phyloP scores from a whole-genome alignment of 1,140 invertebrate species.

The Macrocentrus cingulum region DNA sequence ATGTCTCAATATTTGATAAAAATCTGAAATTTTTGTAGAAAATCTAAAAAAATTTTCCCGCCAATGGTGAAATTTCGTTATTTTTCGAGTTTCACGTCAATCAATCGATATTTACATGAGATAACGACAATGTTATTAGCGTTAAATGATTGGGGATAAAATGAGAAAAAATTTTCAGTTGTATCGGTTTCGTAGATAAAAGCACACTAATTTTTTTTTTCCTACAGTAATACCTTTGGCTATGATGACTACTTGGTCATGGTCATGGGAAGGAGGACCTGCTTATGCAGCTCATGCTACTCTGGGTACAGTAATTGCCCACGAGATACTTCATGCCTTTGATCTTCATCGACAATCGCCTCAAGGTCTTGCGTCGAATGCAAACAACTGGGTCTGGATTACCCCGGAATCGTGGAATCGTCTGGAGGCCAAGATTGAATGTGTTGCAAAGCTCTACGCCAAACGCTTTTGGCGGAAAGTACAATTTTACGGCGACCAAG shows the following conservation, averaged over 20 bases:
- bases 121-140: no score
- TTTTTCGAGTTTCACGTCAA: no score
- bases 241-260: slow-evolving; percentile 66
- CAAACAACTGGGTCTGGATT: slow-evolving; percentile 64
- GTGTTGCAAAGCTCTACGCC: slow-evolving; percentile 64
- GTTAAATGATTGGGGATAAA: no score
- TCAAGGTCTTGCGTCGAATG: slow-evolving; percentile 40
- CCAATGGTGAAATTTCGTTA: no score
- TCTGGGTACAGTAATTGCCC: slow-evolving; percentile 59
- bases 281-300: slow-evolving; percentile 57
- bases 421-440: slow-evolving; percentile 64
- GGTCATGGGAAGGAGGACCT: slow-evolving; percentile 56
- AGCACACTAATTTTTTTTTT: slow-evolving; percentile 12
- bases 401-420: slow-evolving; percentile 59
- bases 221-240: slow-evolving; percentile 65
- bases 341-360: slow-evolving; percentile 52
- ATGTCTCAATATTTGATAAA: no score
- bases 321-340: slow-evolving; percentile 61
- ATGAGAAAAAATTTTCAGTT: no score
- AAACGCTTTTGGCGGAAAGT: slow-evolving; percentile 55
- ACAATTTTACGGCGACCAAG: slow-evolving; percentile 54
- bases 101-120: no score
- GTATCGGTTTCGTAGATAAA: no score
- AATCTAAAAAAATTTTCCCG: no score
- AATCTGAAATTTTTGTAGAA: no score